Conservation (phyloP, 2,888 invertebrate genomes). For the Leuctra nigra region DNA sequence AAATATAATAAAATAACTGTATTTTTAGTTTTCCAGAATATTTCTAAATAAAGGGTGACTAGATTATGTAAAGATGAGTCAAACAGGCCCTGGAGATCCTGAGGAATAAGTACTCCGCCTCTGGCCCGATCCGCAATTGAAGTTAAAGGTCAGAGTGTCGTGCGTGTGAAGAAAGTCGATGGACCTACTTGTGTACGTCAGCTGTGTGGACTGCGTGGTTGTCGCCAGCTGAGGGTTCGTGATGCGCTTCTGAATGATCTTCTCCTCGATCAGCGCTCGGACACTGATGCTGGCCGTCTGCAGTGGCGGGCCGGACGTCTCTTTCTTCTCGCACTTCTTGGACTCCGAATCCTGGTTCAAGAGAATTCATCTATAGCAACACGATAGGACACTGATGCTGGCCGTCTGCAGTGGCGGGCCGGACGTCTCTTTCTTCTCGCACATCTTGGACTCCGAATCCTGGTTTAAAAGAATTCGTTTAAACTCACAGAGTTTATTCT, state of each 20-base stretch:
- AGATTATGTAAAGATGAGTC: too few relatives aligned
- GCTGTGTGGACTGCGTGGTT: constrained; percentile 32
- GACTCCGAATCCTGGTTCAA: constrained; percentile 68
- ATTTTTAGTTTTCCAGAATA: too few relatives aligned
- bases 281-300: constrained; percentile 92
- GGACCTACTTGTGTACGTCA: constrained; percentile 41
- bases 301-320: constrained; percentile 71
- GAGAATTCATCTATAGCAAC: too few relatives aligned
- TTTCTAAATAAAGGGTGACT: too few relatives aligned
- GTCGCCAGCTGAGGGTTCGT: constrained; percentile 42
- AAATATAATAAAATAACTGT: too few relatives aligned
- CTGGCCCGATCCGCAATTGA: too few relatives aligned
- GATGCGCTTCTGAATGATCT: constrained; percentile 80
- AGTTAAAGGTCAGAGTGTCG: too few relatives aligned
- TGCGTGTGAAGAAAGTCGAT: too few relatives aligned
- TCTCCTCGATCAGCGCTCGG: constrained; percentile 84
- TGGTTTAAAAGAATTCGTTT: too few relatives aligned
- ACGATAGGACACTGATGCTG: constrained; percentile 80
- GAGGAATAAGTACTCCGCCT: too few relatives aligned
- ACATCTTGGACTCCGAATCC: constrained; percentile 80
- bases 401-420: constrained; percentile 89
- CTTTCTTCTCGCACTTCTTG: constrained; percentile 81
- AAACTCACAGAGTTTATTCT: too few relatives aligned
- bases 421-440: constrained; percentile 73
- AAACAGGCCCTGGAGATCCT: too few relatives aligned